Base-by-base conservation (phyloP, 2,888 invertebrate genomes). In the Vanessa cardui region DNA sequence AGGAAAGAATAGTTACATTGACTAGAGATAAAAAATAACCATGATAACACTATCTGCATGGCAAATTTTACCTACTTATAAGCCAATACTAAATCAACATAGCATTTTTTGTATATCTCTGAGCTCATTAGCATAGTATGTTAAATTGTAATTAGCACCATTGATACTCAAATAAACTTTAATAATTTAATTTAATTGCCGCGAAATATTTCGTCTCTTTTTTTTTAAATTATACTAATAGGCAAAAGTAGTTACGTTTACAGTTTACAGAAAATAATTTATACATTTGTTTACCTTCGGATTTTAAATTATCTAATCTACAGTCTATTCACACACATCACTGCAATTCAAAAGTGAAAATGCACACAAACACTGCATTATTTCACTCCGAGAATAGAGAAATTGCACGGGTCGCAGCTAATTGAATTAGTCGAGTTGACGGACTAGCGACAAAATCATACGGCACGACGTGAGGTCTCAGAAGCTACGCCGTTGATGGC, bases 351-450 rank as follows among this genome's bases (percentile, higher is more conserved):
- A 45, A 79, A 75, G 81, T 73, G 79, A 83, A 84, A 82, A 80
- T 76, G 74, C 71, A 79, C 80, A 81, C 78, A 79, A 82, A 80
- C 74, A 74, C 73, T 68, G 69, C 64, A 70, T 72, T 50, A 54
- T 58, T 59, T 59, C 45, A 33, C 20, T 31, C 16, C 69, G 62
- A 60, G 63, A 45, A 47, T 64, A 69, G 76, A 73, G 77, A 81
- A 78, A 80, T 74, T 76, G 70, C 69, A 39, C 58, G 60, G 60
- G 68, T 69, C 66, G 61, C 66, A 75, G 72, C 78, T 89, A 88
- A 89, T 89, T 85, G 46, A 85, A 84, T 88, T 89, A 89, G 72
- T 58, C 66, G 73, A 63, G 69, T 70, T 65, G 72, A 72, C 72
- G 65, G 63, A 67, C 68, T 44, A 68, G 63, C 72, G 71, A 75